A percentile compares a stretch with the other conserved stretches of the same genome.
phyloP scores from a whole-genome alignment of 2,888 invertebrate genomes.

The Uropetala carovei region DNA sequence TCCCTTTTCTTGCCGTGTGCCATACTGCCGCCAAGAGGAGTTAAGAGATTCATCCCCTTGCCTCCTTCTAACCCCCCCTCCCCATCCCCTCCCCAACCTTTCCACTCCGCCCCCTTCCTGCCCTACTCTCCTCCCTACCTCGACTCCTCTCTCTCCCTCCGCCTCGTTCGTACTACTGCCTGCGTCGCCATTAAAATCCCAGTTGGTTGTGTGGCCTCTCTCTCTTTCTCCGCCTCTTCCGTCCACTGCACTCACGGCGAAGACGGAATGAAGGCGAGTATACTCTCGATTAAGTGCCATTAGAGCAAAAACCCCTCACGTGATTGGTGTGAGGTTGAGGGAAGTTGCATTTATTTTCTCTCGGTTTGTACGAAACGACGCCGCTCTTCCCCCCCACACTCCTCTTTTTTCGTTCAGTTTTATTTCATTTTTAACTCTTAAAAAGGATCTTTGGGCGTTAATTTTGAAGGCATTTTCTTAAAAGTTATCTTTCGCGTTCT shows the following conservation, averaged over 20 bases:
- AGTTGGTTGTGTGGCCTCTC: background rate
- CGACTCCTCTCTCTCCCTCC: too few relatives aligned
- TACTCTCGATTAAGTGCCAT: conserved; percentile 22
- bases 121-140: too few relatives aligned
- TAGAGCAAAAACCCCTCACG: background rate
- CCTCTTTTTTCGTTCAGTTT: background rate
- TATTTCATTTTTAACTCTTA: background rate
- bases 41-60: background rate
- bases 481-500: too few relatives aligned
- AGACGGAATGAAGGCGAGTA: conserved; percentile 9
- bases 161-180: too few relatives aligned
- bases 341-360: background rate
- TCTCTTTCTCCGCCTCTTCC: background rate
- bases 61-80: background rate
- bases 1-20: background rate
- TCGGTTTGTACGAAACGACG: background rate
- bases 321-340: background rate
- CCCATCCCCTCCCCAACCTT: too few relatives aligned
- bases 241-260: background rate
- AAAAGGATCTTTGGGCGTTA: background rate
- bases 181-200: background rate
- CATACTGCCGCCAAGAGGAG: conserved; percentile 17
- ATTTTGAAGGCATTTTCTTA: too few relatives aligned
- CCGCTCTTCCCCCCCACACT: background rate
- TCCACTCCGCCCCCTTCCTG: background rate